Evolutionary conservation across 2,113 vertebrate species (phyloP).

Genomic region (Puffinus mauretanicus): DNA sequence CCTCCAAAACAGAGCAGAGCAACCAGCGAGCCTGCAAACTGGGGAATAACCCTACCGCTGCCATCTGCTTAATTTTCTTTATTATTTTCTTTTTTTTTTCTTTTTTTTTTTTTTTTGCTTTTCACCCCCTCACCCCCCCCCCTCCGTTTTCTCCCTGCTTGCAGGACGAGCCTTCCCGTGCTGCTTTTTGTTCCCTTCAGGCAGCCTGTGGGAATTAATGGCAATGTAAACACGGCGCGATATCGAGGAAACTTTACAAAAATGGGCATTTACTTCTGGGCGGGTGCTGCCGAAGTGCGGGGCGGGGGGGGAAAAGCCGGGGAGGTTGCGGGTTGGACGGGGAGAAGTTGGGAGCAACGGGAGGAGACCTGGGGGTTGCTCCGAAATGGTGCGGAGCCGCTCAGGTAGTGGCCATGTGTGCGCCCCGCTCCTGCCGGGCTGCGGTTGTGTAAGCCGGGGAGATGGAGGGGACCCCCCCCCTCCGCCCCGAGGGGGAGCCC

Average conservation of each 20-base stretch:
- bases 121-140: background rate
- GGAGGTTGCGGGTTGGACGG: too few species aligned
- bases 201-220: conserved; percentile 45
- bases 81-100: background rate
- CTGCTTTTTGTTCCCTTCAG: conserved; percentile 53
- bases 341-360: background rate
- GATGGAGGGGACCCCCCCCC: too few species aligned
- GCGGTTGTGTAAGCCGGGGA: too few species aligned
- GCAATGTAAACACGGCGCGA: conserved; percentile 36
- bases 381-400: background rate
- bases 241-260: conserved; percentile 51
- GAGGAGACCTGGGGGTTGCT: background rate
- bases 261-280: background rate
- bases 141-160: background rate
- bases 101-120: background rate
- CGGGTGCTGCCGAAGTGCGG: background rate
- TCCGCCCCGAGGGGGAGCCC: too few species aligned
- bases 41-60: background rate
- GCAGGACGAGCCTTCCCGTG: background rate
- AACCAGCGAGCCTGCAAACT: background rate
- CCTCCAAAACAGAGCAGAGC: background rate
- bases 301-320: too few species aligned
- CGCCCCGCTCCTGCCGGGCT: background rate
- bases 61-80: background rate
- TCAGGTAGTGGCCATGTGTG: conserved; percentile 29